Evolutionary conservation across 1,140 invertebrate genomes (phyloP), one percentile per base, ranked within the genome.

Genomic region (Leptinotarsa texana): DNA sequence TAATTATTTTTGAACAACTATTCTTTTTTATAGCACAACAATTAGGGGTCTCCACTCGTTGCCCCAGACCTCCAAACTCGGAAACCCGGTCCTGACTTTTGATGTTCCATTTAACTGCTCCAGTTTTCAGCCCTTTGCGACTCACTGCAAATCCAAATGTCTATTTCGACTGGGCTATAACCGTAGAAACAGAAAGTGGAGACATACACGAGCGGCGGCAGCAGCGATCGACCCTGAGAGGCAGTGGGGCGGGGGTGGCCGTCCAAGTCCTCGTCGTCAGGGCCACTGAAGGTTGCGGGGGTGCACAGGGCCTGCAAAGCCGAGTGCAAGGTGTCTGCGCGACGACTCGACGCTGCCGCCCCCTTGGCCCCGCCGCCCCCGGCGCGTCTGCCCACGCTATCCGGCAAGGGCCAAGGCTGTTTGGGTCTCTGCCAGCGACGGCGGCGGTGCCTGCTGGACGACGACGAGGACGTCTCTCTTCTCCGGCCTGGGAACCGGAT

Each of bases 241-340:
- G 15, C 51, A 8, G 33, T 42, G 51, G 51, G 51, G 51, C 51
- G 51, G 51, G n/a, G 51, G 51, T 17, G 51, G 51, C 17, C 51
- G 51, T 57, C 51, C 51, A 57, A 57, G 51, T 57, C 51, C 51
- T 57, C 51, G 51, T 57, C n/a, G 51, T 57, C 51, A 57, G 51
- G 51, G 71, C 33, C 71, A 49, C 63, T 65, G 71, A 73, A 73
- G 71, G 71, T 73, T 73, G 69, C 70, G 71, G 33, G 78, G 71
- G 75, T 76, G 78, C 63, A 51, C 21, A 49, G 22, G 65, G 73
- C 22, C 22, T 69, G 73, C 73, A 74, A 63, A 68, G 49, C 73
- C 73, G 73, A 69, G 73, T 74, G 73, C 78, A 79, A 79, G 78
- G 61, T 79, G 78, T 79, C 78, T 79, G 75, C 78, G 75, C 75